A percentile compares a stretch with the other conserved stretches of the same genome.
Conservation (phyloP, 1,140 invertebrate species). For the Cryptotermes secundus region DNA sequence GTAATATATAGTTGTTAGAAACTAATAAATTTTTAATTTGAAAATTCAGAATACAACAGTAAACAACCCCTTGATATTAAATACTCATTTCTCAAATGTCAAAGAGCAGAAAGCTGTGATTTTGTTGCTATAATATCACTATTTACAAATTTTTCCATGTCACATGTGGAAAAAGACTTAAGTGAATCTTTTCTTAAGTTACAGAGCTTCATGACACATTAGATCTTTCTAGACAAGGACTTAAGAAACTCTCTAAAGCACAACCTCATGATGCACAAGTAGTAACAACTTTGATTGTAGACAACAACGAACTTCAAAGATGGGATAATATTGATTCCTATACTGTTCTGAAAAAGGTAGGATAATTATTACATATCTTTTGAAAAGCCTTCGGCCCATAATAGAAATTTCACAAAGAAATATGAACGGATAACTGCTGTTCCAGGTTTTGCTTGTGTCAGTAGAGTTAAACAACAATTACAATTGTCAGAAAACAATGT, state of each 20-base stretch:
- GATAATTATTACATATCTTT: not conserved
- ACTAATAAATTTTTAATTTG: too few species aligned
- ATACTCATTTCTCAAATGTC: too few species aligned
- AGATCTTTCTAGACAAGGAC: slow-evolving; percentile 48
- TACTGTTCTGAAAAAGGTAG: slow-evolving; percentile 76
- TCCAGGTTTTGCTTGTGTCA: too few species aligned
- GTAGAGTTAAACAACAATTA: too few species aligned
- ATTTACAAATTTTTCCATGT: too few species aligned
- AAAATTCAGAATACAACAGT: too few species aligned
- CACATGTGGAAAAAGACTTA: not conserved
- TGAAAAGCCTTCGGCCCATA: too few species aligned
- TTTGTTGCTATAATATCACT: not conserved
- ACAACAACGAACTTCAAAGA: slow-evolving; percentile 84
- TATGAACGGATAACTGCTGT: too few species aligned
- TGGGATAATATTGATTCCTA: slow-evolving; percentile 85
- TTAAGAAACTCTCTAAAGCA: slow-evolving; percentile 50
- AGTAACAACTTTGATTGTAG: slow-evolving; percentile 73
- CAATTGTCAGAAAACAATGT: too few species aligned
- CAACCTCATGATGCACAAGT: slow-evolving; percentile 45
- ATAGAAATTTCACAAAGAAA: too few species aligned
- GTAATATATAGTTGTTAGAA: not conserved
- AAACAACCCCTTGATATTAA: too few species aligned
- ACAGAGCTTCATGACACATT: slow-evolving; percentile 44
- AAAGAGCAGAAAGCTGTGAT: not conserved
- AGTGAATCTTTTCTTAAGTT: slow-evolving; percentile 28